These are phyloP conservation scores for Colistium nudipinnis DNA, from an alignment of 2,113 vertebrate genomes.

Conservation along the genomic window DNA sequence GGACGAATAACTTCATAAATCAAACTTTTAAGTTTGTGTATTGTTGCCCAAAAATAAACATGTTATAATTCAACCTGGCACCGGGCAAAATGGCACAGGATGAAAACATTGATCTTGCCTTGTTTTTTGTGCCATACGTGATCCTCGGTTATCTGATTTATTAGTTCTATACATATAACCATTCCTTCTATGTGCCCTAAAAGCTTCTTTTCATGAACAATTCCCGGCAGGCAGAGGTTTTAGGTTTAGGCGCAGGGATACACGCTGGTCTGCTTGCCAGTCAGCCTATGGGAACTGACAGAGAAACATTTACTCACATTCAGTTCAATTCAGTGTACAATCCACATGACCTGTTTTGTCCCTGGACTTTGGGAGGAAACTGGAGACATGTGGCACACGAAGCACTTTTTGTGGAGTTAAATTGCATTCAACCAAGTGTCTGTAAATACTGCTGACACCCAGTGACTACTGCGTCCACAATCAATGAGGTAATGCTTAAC, in stretches of 20 bases:
- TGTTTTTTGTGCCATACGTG: slow-evolving; percentile 17
- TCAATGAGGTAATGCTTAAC: not conserved
- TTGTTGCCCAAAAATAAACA: slow-evolving; percentile 54
- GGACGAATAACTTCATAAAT: slow-evolving; percentile 18
- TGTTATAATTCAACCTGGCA: slow-evolving; percentile 24
- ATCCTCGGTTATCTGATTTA: not conserved
- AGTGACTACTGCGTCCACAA: not conserved
- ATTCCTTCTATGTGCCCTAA: not conserved
- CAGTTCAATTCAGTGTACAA: not conserved
- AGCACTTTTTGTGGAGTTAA: not conserved
- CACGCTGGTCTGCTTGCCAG: not conserved
- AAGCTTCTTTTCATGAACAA: not conserved
- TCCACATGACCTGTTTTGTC: not conserved
- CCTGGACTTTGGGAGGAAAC: not conserved
- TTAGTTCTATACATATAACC: too few species aligned
- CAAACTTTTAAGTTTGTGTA: slow-evolving; percentile 22
- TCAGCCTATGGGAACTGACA: not conserved
- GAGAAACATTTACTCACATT: not conserved
- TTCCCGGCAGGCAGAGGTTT: slow-evolving; percentile 14
- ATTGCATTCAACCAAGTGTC: not conserved
- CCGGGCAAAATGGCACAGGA: slow-evolving; percentile 2
- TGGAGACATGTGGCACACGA: not conserved
- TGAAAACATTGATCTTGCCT: slow-evolving; percentile 1
- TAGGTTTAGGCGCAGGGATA: not conserved
- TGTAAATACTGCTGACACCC: not conserved